phyloP scores from a whole-genome alignment of 2,888 invertebrate genomes.

The Agrotis clavis region DNA sequence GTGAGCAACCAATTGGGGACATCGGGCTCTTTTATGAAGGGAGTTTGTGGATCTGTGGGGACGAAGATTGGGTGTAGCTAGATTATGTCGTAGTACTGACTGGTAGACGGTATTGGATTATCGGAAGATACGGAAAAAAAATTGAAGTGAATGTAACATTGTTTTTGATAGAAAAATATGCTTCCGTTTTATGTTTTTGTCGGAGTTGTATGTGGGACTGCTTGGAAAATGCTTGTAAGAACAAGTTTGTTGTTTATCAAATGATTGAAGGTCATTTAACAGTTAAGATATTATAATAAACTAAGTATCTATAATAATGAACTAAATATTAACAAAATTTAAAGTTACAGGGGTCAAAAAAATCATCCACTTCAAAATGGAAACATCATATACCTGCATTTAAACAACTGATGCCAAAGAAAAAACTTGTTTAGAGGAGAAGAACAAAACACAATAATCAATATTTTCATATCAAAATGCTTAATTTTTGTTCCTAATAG shows the following conservation, averaged over 20 bases:
- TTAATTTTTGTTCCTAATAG: not conserved
- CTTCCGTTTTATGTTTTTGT: too few relatives aligned
- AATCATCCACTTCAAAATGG: too few relatives aligned
- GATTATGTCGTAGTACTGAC: not conserved
- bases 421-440: not conserved
- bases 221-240: not conserved
- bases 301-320: too few relatives aligned
- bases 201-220: too few relatives aligned
- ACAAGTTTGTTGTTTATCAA: not conserved
- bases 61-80: not conserved
- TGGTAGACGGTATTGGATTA: not conserved
- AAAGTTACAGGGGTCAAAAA: too few relatives aligned
- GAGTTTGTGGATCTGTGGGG: slow-evolving; percentile 9
- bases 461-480: not conserved
- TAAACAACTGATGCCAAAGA: too few relatives aligned
- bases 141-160: too few relatives aligned
- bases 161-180: too few relatives aligned
- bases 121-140: not conserved
- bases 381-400: too few relatives aligned
- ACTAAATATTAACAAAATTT: too few relatives aligned
- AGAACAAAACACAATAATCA: not conserved
- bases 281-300: too few relatives aligned
- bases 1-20: slow-evolving; percentile 44
- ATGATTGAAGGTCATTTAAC: too few relatives aligned
- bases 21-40: slow-evolving; percentile 36